A percentile compares a stretch with the other conserved stretches of the same genome.
Evolutionary conservation across 2,888 invertebrate genomes (phyloP).

Genomic region (Chouioia cunea): DNA sequence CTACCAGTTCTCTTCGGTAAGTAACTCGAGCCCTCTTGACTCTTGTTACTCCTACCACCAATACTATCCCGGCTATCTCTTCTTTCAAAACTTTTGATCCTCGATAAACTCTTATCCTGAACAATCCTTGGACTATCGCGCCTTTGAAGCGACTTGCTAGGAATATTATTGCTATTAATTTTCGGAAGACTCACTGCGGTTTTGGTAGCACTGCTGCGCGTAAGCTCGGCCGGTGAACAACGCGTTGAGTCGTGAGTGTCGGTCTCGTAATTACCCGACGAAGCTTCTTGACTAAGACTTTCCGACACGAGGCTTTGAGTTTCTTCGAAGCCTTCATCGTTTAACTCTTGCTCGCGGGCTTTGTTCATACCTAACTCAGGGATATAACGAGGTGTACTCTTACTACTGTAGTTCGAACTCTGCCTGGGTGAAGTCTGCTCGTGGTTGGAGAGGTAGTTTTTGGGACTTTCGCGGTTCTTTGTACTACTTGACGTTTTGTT

Average conservation of each 20-base stretch:
- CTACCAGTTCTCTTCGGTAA: slow-evolving; percentile 61
- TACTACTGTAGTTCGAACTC: slow-evolving; percentile 52
- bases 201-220: slow-evolving; percentile 1
- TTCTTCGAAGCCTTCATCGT: slow-evolving; percentile 93
- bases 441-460: slow-evolving; percentile 5
- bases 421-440: slow-evolving; percentile 19
- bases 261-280: slow-evolving; percentile 78
- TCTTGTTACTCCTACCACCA: slow-evolving; percentile 9
- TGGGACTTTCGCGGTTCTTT: slow-evolving; percentile 1
- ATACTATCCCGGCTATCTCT: slow-evolving; percentile 32
- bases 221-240: slow-evolving; percentile 63
- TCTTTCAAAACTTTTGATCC: slow-evolving; percentile 44
- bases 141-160: not conserved
- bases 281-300: slow-evolving; percentile 87
- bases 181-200: slow-evolving; percentile 13
- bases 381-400: slow-evolving; percentile 56
- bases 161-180: not conserved
- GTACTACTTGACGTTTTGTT: slow-evolving; percentile 7
- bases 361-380: slow-evolving; percentile 69
- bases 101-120: slow-evolving; percentile 28
- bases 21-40: slow-evolving; percentile 54
- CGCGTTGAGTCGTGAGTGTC: slow-evolving; percentile 72
- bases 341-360: slow-evolving; percentile 77
- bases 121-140: slow-evolving; percentile 9
- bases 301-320: slow-evolving; percentile 90